phyloP scores from a whole-genome alignment of 2,797 vertebrate species.

The Telmatherina bonti region DNA sequence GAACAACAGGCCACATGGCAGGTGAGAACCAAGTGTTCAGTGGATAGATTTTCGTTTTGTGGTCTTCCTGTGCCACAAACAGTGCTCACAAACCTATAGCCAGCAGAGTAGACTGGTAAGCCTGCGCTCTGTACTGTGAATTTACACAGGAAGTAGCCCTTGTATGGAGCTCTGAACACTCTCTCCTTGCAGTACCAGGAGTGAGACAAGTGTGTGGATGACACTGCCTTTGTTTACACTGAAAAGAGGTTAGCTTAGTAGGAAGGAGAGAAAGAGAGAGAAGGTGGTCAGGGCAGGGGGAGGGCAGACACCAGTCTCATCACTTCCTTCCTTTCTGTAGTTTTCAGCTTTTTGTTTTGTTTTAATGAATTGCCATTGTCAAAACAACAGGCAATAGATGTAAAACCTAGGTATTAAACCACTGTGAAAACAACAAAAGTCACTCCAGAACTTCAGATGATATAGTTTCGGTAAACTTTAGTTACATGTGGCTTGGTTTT shows the following conservation, averaged over 20 bases:
- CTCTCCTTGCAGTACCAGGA: conserved; percentile 58
- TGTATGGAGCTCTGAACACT: conserved; percentile 44
- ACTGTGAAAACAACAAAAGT: background rate
- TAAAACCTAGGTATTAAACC: conserved; percentile 40
- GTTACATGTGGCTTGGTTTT: conserved; percentile 2
- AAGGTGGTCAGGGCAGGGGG: conserved; percentile 42
- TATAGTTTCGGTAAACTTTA: background rate
- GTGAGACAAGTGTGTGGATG: conserved; percentile 70
- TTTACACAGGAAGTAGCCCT: conserved; percentile 67
- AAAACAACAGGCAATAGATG: conserved; percentile 70
- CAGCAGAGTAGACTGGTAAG: conserved; percentile 31
- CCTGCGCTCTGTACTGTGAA: conserved; percentile 45
- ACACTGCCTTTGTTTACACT: conserved; percentile 78
- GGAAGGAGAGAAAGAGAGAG: conserved; percentile 53
- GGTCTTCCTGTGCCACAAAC: conserved; percentile 45
- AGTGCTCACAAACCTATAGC: conserved; percentile 31
- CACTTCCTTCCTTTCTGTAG: conserved; percentile 81
- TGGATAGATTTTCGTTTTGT: conserved; percentile 39
- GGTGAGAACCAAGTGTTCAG: conserved; percentile 62
- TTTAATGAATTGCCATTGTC: conserved; percentile 74
- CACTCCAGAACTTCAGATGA: background rate
- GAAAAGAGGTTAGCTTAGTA: conserved; percentile 73
- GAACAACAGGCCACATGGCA: conserved; percentile 70
- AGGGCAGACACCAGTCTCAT: conserved; percentile 78
- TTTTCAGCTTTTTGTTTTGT: conserved; percentile 44